phyloP scores from a whole-genome alignment of 2,888 invertebrate species.

The Liodrosophila aerea region DNA sequence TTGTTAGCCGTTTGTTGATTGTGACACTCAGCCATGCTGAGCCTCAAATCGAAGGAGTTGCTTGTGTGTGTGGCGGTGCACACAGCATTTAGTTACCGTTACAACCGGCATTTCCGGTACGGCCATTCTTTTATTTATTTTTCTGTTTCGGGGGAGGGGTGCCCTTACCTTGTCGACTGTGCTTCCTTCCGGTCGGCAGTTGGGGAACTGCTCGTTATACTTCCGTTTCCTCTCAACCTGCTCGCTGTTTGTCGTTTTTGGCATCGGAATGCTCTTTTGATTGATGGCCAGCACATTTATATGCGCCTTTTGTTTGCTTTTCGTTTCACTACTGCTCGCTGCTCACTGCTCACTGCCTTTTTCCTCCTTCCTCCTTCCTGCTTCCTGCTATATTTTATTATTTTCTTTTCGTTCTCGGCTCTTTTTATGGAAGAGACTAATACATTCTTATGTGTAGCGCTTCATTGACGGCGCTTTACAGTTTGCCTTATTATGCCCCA shows the following conservation, averaged over 20 bases:
- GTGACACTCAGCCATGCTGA: slow-evolving; percentile 46
- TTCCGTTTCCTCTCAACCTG: slow-evolving; percentile 60
- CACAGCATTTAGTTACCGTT: slow-evolving; percentile 55
- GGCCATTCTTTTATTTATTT: slow-evolving; percentile 11
- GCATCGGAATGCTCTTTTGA: slow-evolving; percentile 61
- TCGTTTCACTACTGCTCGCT: too few relatives aligned
- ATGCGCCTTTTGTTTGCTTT: slow-evolving; percentile 49
- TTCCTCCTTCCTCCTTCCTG: neutral
- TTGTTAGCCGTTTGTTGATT: slow-evolving; percentile 72
- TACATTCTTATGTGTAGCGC: slow-evolving; percentile 33
- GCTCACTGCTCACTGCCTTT: neutral
- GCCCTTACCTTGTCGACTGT: slow-evolving; percentile 41
- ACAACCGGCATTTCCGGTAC: slow-evolving; percentile 53
- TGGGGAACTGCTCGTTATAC: slow-evolving; percentile 54
- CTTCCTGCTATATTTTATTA: neutral
- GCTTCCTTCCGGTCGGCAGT: slow-evolving; percentile 16
- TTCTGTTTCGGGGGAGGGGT: slow-evolving; percentile 18
- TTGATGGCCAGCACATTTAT: slow-evolving; percentile 67
- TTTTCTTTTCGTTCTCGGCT: neutral
- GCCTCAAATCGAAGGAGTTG: slow-evolving; percentile 16
- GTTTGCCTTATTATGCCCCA: slow-evolving; percentile 56
- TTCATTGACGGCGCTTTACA: slow-evolving; percentile 62
- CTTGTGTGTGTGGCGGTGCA: slow-evolving; percentile 2
- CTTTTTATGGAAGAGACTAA: neutral
- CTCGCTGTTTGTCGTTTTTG: slow-evolving; percentile 35